Base-by-base conservation (phyloP, 37 sponge, comb jelly and placozoan genomes). In the Bolinopsis microptera region DNA sequence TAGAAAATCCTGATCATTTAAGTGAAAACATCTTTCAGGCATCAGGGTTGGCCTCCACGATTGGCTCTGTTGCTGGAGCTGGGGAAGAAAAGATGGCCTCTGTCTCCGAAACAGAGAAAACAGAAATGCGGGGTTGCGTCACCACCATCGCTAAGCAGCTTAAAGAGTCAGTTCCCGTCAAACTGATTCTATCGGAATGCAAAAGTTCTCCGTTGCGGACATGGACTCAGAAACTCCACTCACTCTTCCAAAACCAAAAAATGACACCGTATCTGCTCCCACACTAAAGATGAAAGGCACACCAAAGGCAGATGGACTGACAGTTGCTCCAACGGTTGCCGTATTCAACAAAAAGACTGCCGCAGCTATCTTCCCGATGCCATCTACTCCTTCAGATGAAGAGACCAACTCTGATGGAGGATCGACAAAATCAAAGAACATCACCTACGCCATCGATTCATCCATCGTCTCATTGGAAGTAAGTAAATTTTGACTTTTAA, bases 261-360 rank as follows among this genome's bases (percentile, higher is more conserved):
- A 9, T 0, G 36, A 5, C 30, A 86, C 26, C 26, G 18, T 5
- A 30, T 39, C 90, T 86, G n/a, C 61, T 18, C 61, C 61, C 26
- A 86, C 1, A 2, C 61, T 86, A 21, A 86, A 86, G 30, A 38
- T 86, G 90, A 86, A 40, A 34, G 36, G 0, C 9, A 34, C 35
- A 27, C 90, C 61, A 28, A 25, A 39, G 2, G 40, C 32, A 5
- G 22, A n/a, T 8, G 41, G 61, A 23, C 30, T 40, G 38, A 13
- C 40, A 25, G 61, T 86, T 77, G 90, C 90, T 41, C 90, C 90
- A 0, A 36, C 61, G 3, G 90, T 86, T 39, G 90, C 90, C 13
- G 61, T 86, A 0, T 86, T 86, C 35, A 48, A 86, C 36, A 38
- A 86, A 22, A 22, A n/a, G 18, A 30, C 75, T 30, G 75, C 75